Evolutionary conservation across 2,888 invertebrate species (phyloP).

Genomic region (Drosophila fungiperda): DNA sequence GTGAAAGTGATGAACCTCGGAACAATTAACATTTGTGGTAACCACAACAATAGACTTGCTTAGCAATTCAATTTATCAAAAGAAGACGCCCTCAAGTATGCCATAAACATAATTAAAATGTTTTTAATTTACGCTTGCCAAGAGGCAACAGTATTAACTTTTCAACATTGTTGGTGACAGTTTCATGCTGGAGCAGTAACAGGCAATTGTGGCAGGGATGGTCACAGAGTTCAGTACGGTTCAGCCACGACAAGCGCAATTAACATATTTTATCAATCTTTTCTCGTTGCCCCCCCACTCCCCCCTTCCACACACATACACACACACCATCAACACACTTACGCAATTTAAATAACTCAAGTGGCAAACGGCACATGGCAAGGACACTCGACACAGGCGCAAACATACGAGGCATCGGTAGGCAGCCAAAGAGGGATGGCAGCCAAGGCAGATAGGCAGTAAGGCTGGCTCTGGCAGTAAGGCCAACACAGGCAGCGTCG

Average conservation of each 20-base stretch:
- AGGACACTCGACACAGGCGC: constrained; percentile 62
- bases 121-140: constrained; percentile 63
- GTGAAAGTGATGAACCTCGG: background rate
- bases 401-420: constrained; percentile 43
- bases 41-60: constrained; percentile 7
- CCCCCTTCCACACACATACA: background rate
- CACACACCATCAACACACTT: constrained; percentile 44
- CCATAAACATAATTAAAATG: constrained; percentile 77
- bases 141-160: constrained; percentile 74
- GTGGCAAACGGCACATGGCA: constrained; percentile 66
- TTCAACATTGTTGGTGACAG: constrained; percentile 74
- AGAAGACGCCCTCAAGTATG: constrained; percentile 26
- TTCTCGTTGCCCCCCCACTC: constrained; percentile 35
- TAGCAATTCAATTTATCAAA: constrained; percentile 35
- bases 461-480: background rate
- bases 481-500: constrained; percentile 38
- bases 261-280: constrained; percentile 80
- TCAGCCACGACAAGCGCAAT: constrained; percentile 65
- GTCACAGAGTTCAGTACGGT: constrained; percentile 19
- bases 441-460: background rate
- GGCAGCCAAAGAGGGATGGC: constrained; percentile 12
- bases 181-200: constrained; percentile 51
- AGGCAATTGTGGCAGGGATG: constrained; percentile 6
- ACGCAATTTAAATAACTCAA: constrained; percentile 79
- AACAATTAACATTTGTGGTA: background rate